Percentiles rank a stretch among this genome's conserved stretches.
phyloP scores from a whole-genome alignment of 2,113 vertebrate species.

The Hystrix brachyura region DNA sequence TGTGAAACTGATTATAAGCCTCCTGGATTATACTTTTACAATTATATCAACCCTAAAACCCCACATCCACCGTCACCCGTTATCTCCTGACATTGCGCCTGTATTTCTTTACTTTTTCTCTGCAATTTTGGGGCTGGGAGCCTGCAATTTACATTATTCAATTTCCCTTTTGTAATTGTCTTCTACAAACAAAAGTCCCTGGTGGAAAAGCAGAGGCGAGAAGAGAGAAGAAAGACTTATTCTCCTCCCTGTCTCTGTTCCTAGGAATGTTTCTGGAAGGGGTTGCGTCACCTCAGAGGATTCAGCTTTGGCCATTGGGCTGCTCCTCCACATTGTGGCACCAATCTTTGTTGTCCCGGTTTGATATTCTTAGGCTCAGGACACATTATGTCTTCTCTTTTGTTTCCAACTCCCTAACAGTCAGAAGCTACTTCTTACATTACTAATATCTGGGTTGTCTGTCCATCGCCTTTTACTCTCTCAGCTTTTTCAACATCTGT shows the following conservation, averaged over 20 bases:
- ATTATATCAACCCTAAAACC: neutral
- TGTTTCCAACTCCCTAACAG: neutral
- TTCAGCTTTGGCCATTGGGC: accelerated
- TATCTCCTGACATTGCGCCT: neutral
- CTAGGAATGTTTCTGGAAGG: neutral
- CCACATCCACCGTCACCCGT: neutral
- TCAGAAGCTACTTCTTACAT: neutral
- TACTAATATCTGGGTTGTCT: neutral
- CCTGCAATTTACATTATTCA: neutral
- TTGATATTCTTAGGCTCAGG: neutral
- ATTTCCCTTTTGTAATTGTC: neutral
- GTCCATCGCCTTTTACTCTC: neutral
- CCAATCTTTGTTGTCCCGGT: neutral
- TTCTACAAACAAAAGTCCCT: neutral
- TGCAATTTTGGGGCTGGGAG: neutral
- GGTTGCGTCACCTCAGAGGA: neutral
- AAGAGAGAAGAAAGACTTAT: neutral
- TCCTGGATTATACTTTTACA: neutral
- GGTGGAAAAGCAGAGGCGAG: neutral
- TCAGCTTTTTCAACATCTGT: neutral
- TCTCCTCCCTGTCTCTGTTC: neutral
- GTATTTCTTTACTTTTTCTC: neutral
- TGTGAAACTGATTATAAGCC: neutral
- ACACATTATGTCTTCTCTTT: neutral
- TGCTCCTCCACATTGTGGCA: neutral